Evolutionary conservation across 2,113 vertebrate genomes (phyloP).

Genomic region (Nipponia nippon): DNA sequence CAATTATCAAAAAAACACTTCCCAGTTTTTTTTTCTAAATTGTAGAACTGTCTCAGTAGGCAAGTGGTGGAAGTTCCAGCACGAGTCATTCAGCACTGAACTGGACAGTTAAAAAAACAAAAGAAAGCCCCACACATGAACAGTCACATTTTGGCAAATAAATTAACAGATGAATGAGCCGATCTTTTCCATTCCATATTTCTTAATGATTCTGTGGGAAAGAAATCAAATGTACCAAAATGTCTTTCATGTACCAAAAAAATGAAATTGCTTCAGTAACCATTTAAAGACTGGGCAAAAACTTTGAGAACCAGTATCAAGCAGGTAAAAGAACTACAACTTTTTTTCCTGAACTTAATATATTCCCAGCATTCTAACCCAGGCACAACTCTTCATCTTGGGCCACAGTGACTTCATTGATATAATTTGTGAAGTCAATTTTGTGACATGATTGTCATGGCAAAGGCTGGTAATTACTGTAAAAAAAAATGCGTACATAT

Average conservation of each 20-base stretch:
- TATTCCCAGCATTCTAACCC: not conserved
- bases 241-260: not conserved
- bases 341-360: not conserved
- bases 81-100: not conserved
- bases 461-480: not conserved
- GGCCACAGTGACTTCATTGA: not conserved
- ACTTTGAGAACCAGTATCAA: not conserved
- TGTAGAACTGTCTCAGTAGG: not conserved
- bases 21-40: not conserved
- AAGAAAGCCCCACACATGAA: not conserved
- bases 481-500: not conserved
- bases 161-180: not conserved
- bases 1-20: not conserved
- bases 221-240: not conserved
- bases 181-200: not conserved
- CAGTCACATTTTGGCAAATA: not conserved
- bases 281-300: not conserved
- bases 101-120: not conserved
- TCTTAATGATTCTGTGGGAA: not conserved
- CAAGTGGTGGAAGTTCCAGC: not conserved
- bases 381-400: not conserved
- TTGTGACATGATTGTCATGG: not conserved
- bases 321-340: not conserved
- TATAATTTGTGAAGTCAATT: not conserved
- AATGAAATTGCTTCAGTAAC: not conserved